Evolutionary conservation across 2,888 invertebrate genomes (phyloP), one percentile per base, ranked within the genome.

Genomic region (Hipparchia semele): DNA sequence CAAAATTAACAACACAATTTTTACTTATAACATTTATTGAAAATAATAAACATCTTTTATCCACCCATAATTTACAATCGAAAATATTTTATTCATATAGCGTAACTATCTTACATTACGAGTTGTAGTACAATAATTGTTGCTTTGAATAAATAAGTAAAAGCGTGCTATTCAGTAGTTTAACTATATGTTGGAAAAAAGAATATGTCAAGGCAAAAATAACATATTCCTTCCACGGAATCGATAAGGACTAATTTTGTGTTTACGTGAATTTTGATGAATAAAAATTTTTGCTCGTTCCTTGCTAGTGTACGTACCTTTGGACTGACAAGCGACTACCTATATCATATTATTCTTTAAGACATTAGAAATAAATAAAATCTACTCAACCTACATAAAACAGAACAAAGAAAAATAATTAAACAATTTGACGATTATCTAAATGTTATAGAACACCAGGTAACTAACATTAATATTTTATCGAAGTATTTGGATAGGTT

Each of bases 31-130:
- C 87, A 85, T 93, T 93, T 93, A 92, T 90, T 92, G 86, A 91
- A 91, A 90, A 92, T 88, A 89, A 92, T 91, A 90, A 90, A 90
- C 86, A 82, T 89, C 80, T 87, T 82, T 86, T 82, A 73, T 81
- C 80, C 79, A 81, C 80, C 80, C 79, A 81, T 84, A 85, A 81
- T 86, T 87, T 84, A 88, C 85, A 89, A 82, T 85, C 79, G 80
- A 86, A 86, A 86, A 86, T 86, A 85, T 82, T 81, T 77, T 78
- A 80, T 78, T 76, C 81, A 80, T 79, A 83, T 82, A 82, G 75
- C 80, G 77, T 79, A 79, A 77, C 81, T 76, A 81, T 72, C 74
- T 74, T 73, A 75, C 75, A 80, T 72, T 54, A 39, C 53, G 58
- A 78, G 73, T 78, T 8, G 49, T n/a, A 77, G 77, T 81, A 83